Conservation (phyloP, 2,888 invertebrate genomes). For the Microplitis manilae region DNA sequence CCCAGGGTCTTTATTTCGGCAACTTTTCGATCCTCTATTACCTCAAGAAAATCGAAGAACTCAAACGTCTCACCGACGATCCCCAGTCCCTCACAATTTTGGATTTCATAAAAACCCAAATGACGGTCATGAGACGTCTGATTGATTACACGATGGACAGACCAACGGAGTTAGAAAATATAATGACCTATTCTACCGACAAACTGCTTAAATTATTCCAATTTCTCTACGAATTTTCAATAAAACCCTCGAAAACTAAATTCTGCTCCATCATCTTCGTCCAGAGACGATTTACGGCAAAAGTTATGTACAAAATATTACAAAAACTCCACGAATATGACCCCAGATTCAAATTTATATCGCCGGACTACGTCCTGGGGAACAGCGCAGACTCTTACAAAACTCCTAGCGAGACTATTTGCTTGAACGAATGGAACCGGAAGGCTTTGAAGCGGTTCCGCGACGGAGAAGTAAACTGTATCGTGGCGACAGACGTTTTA, state of each 20-base stretch:
- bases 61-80: constrained; percentile 74
- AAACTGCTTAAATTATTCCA: constrained; percentile 78
- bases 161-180: constrained; percentile 70
- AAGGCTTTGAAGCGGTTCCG: constrained; percentile 75
- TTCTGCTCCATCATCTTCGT: constrained; percentile 84
- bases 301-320: constrained; percentile 76
- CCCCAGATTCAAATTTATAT: constrained; percentile 73
- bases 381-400: constrained; percentile 76
- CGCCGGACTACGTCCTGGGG: constrained; percentile 84
- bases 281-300: constrained; percentile 82
- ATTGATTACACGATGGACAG: constrained; percentile 74
- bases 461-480: constrained; percentile 76
- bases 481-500: constrained; percentile 85
- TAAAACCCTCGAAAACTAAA: constrained; percentile 55
- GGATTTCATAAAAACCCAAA: constrained; percentile 68
- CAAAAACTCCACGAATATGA: constrained; percentile 66
- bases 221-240: not conserved
- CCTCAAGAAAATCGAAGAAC: constrained; percentile 77
- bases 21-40: constrained; percentile 75
- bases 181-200: constrained; percentile 75
- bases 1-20: constrained; percentile 77
- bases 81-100: constrained; percentile 53
- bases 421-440: constrained; percentile 74
- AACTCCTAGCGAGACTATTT: constrained; percentile 74
- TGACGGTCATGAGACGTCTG: constrained; percentile 73